Evolutionary conservation across 2,888 invertebrate genomes (phyloP), one percentile per base, ranked within the genome.

Genomic region (Lasioglossum leucozonium): DNA sequence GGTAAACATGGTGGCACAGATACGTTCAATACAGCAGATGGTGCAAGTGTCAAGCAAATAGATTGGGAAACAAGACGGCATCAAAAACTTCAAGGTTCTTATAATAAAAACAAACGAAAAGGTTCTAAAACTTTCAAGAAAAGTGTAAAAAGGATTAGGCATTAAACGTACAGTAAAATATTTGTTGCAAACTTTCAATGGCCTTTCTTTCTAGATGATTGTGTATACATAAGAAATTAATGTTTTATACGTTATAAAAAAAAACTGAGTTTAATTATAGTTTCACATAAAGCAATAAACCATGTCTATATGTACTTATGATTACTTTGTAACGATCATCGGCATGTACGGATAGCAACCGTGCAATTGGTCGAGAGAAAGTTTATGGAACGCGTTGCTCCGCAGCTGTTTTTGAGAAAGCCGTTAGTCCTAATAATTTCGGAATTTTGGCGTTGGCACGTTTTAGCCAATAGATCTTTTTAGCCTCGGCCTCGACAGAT

Each of bases 51-150:
- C 10, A 98, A 98, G 93, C 98, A 98, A 95, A 92, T 98, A 34
- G 96, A 97, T 67, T 98, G 98, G 98, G 98, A 98, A 95, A 96
- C 97, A 55, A 97, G 97, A 30, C 95, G 98, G 40, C 92, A 94
- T 84, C 90, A 94, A 65, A 90, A 92, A 42, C 72, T 94, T 87
- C 89, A 44, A 91, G 91, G 81, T 77, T 79, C 78, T 67, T 81
- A 75, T 22, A 58, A 79, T 13, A 86, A 74, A 44, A 90, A 85
- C 8, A 90, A 88, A 55, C 82, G 87, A 22, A 88, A 85, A 72
- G 37, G 51, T 72, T 30, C 62, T 10, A 84, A 77, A 58, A 30
- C 26, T 26, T 75, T 47, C 11, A 83, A 76, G 6, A 90, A 87
- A 65, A 92, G 90, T 77, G 79, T 77, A n/a, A 93, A 93, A 77